Percentiles rank a stretch among this genome's conserved stretches.
Evolutionary conservation across 2,113 vertebrate species (phyloP).

Genomic region (Thamnaconus septentrionalis): DNA sequence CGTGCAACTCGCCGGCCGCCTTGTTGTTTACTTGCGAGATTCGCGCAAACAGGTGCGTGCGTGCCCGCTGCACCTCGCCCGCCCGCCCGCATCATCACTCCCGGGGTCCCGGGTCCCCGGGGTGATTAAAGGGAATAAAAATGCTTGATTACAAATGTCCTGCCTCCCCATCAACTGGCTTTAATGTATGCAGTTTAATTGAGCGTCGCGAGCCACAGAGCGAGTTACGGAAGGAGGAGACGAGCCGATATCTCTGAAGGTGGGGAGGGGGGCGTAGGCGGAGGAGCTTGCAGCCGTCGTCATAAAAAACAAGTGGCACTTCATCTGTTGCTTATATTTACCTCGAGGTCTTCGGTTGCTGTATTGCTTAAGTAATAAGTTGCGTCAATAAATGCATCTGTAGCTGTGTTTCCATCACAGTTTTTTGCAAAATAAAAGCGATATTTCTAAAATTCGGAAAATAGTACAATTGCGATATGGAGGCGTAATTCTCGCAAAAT

Average conservation of each 20-base stretch:
- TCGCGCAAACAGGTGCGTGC: constrained; percentile 12
- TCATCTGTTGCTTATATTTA: constrained; percentile 41
- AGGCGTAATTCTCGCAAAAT: no score
- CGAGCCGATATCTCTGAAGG: constrained; percentile 69
- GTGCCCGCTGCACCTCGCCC: background rate
- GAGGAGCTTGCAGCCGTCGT: constrained; percentile 24
- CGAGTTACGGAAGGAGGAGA: constrained; percentile 76
- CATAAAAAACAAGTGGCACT: constrained; percentile 34
- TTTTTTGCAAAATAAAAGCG: no score
- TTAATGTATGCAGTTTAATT: constrained; percentile 83
- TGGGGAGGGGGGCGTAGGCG: background rate
- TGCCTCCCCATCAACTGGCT: constrained; percentile 69
- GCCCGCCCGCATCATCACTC: constrained; percentile 53
- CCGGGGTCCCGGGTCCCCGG: constrained; percentile 71
- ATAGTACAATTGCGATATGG: no score
- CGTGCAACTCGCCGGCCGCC: constrained; percentile 1
- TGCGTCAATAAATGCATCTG: constrained; percentile 5
- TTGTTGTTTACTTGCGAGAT: constrained; percentile 36
- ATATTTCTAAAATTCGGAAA: no score
- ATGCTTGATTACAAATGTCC: constrained; percentile 80
- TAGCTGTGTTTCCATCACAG: no score
- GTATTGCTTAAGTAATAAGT: constrained; percentile 21
- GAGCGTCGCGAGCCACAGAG: constrained; percentile 72
- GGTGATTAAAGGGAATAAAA: constrained; percentile 81
- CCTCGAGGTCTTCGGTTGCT: constrained; percentile 42